A percentile compares a stretch with the other conserved stretches of the same genome.
Conservation (phyloP, 2,113 vertebrate species). For the Periophthalmus modestus region DNA sequence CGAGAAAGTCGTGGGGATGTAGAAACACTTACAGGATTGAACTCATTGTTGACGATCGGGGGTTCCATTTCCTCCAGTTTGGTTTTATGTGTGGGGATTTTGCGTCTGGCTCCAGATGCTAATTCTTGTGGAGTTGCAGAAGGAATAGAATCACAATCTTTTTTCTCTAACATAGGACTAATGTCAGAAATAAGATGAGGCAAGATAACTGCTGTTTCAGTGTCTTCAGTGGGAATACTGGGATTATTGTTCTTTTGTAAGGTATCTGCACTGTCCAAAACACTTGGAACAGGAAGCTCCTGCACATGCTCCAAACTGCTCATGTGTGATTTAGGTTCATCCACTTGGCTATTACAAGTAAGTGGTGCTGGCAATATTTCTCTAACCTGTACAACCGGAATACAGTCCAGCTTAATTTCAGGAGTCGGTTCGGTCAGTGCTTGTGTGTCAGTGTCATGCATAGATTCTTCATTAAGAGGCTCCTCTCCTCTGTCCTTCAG, state of each 20-base stretch:
- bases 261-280: background rate
- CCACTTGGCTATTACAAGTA: slow-evolving; percentile 15
- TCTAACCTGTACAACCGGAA: background rate
- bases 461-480: slow-evolving; percentile 12
- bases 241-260: slow-evolving; percentile 17
- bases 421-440: background rate
- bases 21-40: slow-evolving; percentile 52
- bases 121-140: slow-evolving; percentile 92
- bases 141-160: slow-evolving; percentile 72
- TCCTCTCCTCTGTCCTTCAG: slow-evolving; percentile 7
- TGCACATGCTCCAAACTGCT: slow-evolving; percentile 2
- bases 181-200: slow-evolving; percentile 31
- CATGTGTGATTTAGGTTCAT: slow-evolving; percentile 9
- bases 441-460: slow-evolving; percentile 10
- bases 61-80: slow-evolving; percentile 67
- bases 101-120: slow-evolving; percentile 91
- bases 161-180: slow-evolving; percentile 62
- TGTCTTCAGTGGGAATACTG: slow-evolving; percentile 24
- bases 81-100: slow-evolving; percentile 83
- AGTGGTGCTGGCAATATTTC: background rate
- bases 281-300: background rate
- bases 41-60: slow-evolving; percentile 35
- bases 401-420: slow-evolving; percentile 27
- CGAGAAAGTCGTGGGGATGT: slow-evolving; percentile 77
- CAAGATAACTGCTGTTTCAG: slow-evolving; percentile 5